Base-by-base conservation (phyloP, 2,797 vertebrate species). In the Melanotaenia parkinsoni region DNA sequence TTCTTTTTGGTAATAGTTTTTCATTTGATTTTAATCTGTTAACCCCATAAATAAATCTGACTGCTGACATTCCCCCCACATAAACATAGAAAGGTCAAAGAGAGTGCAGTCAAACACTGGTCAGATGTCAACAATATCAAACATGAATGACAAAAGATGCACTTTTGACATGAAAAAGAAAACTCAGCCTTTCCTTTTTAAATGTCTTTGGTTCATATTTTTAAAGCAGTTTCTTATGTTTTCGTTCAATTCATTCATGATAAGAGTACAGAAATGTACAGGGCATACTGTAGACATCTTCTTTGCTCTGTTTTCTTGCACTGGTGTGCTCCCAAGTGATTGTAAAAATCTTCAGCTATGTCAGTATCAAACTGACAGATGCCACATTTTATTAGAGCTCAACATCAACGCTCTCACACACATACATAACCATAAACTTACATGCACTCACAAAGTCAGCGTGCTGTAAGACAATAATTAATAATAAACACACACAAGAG, bases 321-420 rank as follows among this genome's bases (percentile, higher is more conserved):
- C 67, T 74, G 51, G 33, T 75, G 32, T 58, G 58, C 77, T 86
- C 76, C 72, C 79, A 71, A 70, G 73, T 90, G 75, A 89, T 83
- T 68, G 67, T 68, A 37, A 76, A 50, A 50, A 81, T 85, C 79
- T 82, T 78, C 79, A 81, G 70, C 74, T 70, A 76, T 78, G 82
- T 90, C 88, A 88, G 72, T 78, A 79, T 85, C 77, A 84, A 89
- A 91, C 83, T 91, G 91, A 91, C 88, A 92, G 83, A 83, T 93
- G 91, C 86, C 91, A 90, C 80, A 43, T 91, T 89, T 89, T 88
- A 92, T 94, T 87, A 92, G 75, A 80, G 77, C 81, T 70, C 70
- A 40, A 43, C 82, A 76, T 84, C 53, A 80, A 73, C 71, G 72
- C 4, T 43, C 77, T 58, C 54, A 18, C 26, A 58, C 58, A 38